Evolutionary conservation across 1,140 invertebrate species (phyloP).

Genomic region (Tenebrio molitor): DNA sequence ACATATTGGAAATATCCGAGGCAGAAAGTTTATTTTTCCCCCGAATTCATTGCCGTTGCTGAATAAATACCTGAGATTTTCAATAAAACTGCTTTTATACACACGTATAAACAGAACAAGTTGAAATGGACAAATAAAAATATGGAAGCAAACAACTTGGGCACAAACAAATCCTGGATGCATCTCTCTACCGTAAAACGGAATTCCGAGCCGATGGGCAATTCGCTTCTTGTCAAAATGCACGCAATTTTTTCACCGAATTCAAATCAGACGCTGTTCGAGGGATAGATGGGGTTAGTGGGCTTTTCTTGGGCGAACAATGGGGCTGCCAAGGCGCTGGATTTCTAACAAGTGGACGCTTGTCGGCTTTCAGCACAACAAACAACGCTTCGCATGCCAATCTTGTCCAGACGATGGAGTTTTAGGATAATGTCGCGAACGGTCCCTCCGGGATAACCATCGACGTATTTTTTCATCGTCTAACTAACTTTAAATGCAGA

Average conservation of each 20-base stretch:
- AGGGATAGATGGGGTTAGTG: conserved; percentile 6
- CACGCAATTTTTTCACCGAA: conserved; percentile 20
- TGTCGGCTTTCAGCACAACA: conserved; percentile 42
- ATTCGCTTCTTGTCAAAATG: conserved; percentile 33
- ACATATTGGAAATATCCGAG: conserved; percentile 39
- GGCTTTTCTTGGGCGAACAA: conserved; percentile 27
- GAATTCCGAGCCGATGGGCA: conserved; percentile 24
- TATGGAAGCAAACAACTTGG: conserved; percentile 40
- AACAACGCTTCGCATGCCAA: conserved; percentile 34
- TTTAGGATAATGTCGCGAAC: too few species aligned
- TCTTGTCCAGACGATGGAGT: not conserved
- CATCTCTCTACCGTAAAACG: conserved; percentile 26
- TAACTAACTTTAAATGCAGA: too few species aligned
- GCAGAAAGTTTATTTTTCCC: conserved; percentile 42
- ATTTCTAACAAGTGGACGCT: conserved; percentile 39
- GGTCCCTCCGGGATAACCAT: too few species aligned
- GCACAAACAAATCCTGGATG: conserved; percentile 11
- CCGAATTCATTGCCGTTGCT: conserved; percentile 19
- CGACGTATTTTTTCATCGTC: too few species aligned
- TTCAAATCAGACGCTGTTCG: conserved; percentile 21
- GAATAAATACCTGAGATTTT: conserved; percentile 45
- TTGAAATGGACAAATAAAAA: conserved; percentile 45
- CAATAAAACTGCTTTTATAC: conserved; percentile 39
- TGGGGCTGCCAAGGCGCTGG: conserved; percentile 18
- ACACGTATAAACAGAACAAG: conserved; percentile 35